Evolutionary conservation across 2,113 vertebrate species (phyloP).

Genomic region (Hiodon tergisus): DNA sequence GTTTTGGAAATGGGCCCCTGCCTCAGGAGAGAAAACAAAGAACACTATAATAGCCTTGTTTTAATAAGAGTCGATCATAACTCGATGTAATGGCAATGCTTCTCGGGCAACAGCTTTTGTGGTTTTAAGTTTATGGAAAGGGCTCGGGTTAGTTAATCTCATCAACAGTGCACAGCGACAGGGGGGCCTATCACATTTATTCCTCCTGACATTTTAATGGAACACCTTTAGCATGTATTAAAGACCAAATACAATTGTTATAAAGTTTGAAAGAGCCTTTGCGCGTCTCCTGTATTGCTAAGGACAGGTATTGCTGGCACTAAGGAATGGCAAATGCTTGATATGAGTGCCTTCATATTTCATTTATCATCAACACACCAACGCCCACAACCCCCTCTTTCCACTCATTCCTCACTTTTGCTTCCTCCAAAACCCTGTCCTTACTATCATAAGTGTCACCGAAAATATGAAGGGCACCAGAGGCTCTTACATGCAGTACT

Average conservation of each 20-base stretch:
- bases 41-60: slow-evolving; percentile 10
- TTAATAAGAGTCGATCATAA: slow-evolving; percentile 3
- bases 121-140: slow-evolving; percentile 14
- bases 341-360: slow-evolving; percentile 17
- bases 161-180: neutral
- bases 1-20: neutral
- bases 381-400: neutral
- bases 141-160: slow-evolving; percentile 20
- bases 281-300: slow-evolving; percentile 5
- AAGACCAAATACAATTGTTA: slow-evolving; percentile 23
- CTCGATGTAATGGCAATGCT: slow-evolving; percentile 8
- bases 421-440: neutral
- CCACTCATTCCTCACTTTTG: neutral
- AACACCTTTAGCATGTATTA: slow-evolving; percentile 25
- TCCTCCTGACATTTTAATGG: slow-evolving; percentile 26
- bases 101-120: neutral
- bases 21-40: slow-evolving; percentile 5
- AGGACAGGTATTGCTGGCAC: slow-evolving; percentile 11
- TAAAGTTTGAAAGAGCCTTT: slow-evolving; percentile 24
- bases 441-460: neutral
- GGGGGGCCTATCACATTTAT: slow-evolving; percentile 11
- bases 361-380: slow-evolving; percentile 4
- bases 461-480: neutral
- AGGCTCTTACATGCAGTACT: neutral
- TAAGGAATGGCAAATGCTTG: slow-evolving; percentile 21